Evolutionary conservation across 2,888 invertebrate species (phyloP), one percentile per base, ranked within the genome.

Genomic region (Tuta absoluta): DNA sequence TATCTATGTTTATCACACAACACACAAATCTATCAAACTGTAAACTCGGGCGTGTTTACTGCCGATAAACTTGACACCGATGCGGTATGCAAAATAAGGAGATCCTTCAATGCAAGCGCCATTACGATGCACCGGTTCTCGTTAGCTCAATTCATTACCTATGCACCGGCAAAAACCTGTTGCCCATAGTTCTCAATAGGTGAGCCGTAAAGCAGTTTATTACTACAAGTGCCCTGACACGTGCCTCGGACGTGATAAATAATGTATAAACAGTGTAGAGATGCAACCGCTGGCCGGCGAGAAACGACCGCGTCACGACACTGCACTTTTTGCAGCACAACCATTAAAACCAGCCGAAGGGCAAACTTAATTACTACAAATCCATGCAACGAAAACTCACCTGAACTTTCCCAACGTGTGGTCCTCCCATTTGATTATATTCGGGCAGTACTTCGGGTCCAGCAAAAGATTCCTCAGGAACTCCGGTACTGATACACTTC

Each of bases 361-460:
- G 61, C 65, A 65, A 28, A 28, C 48, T 49, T 66, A 64, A 63
- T 53, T 37, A 65, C 65, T 63, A 51, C 57, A 48, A 53, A 53
- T 23, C 17, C 21, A 23, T 14, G 23, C 12, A 23, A 53, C 2
- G 33, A 65, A 61, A 70, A 82, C 91, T 87, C 72, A 92, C 92
- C 92, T 94, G 88, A 98, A 98, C 72, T 96, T 95, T 10, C 97
- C 97, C 71, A 95, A 94, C 37, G 94, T 93, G 75, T 95, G 94
- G 81, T 97, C 95, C 81, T 97, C 97, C 97, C 98, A 98, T 81
- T 95, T 95, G 74, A 98, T 97, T 70, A 97, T 93, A 61, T 94
- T 94, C 0, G 97, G 97, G 78, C 96, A 96, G 70, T 95, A 95
- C 67, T 93, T 91, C 2, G 94, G 93, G 79, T 96, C 94, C 67